Conservation (phyloP, 2,797 vertebrate genomes). For the Anas bernieri region DNA sequence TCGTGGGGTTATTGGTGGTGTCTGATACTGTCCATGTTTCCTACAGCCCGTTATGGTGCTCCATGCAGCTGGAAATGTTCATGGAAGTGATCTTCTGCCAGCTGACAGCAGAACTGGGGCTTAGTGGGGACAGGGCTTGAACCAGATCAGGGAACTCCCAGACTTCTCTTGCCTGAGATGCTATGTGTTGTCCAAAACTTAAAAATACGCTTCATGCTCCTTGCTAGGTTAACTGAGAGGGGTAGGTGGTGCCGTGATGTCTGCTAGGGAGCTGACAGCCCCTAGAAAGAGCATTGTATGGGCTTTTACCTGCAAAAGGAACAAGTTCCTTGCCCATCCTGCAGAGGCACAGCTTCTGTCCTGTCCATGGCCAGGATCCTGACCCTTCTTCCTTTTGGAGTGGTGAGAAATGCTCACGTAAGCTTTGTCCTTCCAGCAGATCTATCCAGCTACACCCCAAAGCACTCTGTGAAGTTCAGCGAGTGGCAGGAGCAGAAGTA, state of each 20-base stretch:
- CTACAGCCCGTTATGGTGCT: background rate
- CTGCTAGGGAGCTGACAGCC: background rate
- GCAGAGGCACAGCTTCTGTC: background rate
- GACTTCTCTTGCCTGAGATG: background rate
- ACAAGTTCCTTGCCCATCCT: background rate
- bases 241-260: background rate
- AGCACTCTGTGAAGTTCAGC: constrained; percentile 89
- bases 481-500: constrained; percentile 90
- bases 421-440: constrained; percentile 74
- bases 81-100: background rate
- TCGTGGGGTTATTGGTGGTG: background rate
- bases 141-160: background rate
- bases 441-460: constrained; percentile 92
- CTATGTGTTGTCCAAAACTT: background rate
- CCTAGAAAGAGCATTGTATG: background rate
- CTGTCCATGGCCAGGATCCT: background rate
- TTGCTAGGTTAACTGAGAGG: no score
- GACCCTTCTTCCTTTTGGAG: background rate
- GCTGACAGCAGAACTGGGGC: background rate
- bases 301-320: background rate
- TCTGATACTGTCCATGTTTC: fast-evolving
- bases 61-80: background rate
- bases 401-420: background rate
- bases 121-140: background rate
- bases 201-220: background rate